Conservation (phyloP, 2,888 invertebrate species). For the Fragum fragum region DNA sequence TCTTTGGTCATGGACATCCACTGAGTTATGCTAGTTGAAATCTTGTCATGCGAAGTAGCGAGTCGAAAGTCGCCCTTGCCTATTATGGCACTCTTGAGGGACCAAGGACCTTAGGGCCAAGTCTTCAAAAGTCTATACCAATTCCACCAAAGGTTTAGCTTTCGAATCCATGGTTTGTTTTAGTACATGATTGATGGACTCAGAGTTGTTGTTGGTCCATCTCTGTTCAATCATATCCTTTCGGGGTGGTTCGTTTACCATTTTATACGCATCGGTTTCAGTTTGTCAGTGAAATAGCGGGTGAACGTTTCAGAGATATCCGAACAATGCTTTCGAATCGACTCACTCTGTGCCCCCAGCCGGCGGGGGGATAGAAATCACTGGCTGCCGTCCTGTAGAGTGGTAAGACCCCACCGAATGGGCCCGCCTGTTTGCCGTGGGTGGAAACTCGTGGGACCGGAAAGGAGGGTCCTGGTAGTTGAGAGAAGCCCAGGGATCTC, state of each 20-base stretch:
- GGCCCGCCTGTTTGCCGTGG: too few species aligned
- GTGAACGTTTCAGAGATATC: background rate
- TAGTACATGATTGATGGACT: conserved; percentile 12
- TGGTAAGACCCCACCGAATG: too few species aligned
- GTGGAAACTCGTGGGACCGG: too few species aligned
- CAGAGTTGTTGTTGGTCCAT: conserved; percentile 11
- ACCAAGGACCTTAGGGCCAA: too few species aligned
- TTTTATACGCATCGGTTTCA: background rate
- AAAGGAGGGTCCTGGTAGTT: too few species aligned
- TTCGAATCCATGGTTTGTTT: conserved; percentile 15
- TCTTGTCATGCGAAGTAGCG: background rate
- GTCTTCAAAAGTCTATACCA: background rate
- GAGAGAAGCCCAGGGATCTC: too few species aligned
- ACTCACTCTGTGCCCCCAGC: conserved; percentile 18
- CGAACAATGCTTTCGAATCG: background rate
- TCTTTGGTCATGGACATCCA: conserved; percentile 43
- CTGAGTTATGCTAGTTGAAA: conserved; percentile 28
- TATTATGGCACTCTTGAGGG: conserved; percentile 7
- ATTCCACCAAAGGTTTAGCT: background rate
- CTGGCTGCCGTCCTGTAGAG: too few species aligned
- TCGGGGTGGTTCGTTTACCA: background rate
- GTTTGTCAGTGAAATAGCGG: conserved; percentile 4
- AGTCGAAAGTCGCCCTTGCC: conserved; percentile 31
- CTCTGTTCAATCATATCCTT: background rate
- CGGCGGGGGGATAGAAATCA: too few species aligned